These are phyloP conservation scores for Oligia fasciuncula DNA, from an alignment of 2,888 invertebrate genomes.

Conservation along the genomic window DNA sequence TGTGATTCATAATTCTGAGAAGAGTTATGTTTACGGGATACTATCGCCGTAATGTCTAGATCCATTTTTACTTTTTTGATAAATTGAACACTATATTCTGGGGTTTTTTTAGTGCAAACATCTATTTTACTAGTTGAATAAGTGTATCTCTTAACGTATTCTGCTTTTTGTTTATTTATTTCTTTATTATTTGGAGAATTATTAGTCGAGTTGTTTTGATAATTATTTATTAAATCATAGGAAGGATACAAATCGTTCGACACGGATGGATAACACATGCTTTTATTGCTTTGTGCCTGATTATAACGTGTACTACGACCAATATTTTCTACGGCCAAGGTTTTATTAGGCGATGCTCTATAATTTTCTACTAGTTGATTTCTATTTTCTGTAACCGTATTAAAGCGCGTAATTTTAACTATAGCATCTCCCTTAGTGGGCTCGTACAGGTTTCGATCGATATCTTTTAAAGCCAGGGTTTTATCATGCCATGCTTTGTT, in stretches of 20 bases:
- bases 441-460: background rate
- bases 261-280: background rate
- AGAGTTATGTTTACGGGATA: constrained; percentile 54
- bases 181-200: background rate
- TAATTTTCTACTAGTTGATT: background rate
- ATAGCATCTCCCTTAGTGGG: background rate
- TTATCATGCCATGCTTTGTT: background rate
- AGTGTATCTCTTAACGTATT: constrained; percentile 71
- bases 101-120: constrained; percentile 70
- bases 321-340: background rate
- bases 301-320: background rate
- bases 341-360: background rate
- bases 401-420: background rate
- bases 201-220: background rate
- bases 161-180: constrained; percentile 13
- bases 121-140: constrained; percentile 75
- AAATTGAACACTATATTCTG: constrained; percentile 71
- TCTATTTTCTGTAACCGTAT: background rate
- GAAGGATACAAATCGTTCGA: background rate
- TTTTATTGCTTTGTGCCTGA: constrained; percentile 2
- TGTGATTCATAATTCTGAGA: constrained; percentile 13
- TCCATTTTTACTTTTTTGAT: constrained; percentile 80
- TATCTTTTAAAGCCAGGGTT: background rate
- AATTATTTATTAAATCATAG: constrained; percentile 11
- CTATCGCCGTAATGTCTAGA: constrained; percentile 79